Percentiles rank a stretch among this genome's conserved stretches.
Conservation (phyloP, 2,797 vertebrate species). For the Betta splendens region DNA sequence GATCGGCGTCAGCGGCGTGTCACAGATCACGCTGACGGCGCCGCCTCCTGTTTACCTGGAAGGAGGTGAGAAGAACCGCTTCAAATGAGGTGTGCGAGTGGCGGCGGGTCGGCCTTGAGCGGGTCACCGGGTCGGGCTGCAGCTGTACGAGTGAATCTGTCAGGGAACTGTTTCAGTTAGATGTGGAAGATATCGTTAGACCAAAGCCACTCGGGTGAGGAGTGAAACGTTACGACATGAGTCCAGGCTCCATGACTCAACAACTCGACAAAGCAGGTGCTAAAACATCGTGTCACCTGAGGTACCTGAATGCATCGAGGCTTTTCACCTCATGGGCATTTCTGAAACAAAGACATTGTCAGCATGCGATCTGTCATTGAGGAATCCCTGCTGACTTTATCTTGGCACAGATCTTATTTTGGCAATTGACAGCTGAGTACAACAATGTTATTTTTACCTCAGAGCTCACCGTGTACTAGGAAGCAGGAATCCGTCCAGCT, state of each 20-base stretch:
- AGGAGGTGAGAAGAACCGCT: slow-evolving; percentile 1
- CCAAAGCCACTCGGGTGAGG: too few relatives aligned
- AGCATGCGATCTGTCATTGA: slow-evolving; percentile 25
- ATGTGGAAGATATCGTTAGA: too few relatives aligned
- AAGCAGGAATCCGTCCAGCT: background rate
- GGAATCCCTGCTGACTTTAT: slow-evolving; percentile 36
- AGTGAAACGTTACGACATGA: too few relatives aligned
- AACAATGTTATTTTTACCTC: slow-evolving; percentile 27
- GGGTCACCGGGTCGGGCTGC: slow-evolving; percentile 31
- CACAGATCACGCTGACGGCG: slow-evolving; percentile 8
- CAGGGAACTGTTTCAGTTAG: too few relatives aligned
- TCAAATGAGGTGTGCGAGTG: slow-evolving; percentile 9
- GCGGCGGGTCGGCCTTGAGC: slow-evolving; percentile 23
- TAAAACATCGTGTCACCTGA: background rate
- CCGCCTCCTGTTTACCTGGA: slow-evolving; percentile 19
- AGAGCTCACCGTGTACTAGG: background rate
- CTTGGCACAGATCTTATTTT: slow-evolving; percentile 48
- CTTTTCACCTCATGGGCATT: background rate
- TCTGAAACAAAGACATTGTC: slow-evolving; percentile 3
- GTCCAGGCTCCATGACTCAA: too few relatives aligned
- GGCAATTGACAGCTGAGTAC: slow-evolving; percentile 14
- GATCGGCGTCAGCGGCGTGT: slow-evolving; percentile 45
- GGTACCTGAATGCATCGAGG: background rate
- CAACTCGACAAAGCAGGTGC: too few relatives aligned
- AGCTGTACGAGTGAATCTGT: too few relatives aligned